Evolutionary conservation across 2,888 invertebrate species (phyloP), one percentile per base, ranked within the genome.

Genomic region (Encarsia formosa): DNA sequence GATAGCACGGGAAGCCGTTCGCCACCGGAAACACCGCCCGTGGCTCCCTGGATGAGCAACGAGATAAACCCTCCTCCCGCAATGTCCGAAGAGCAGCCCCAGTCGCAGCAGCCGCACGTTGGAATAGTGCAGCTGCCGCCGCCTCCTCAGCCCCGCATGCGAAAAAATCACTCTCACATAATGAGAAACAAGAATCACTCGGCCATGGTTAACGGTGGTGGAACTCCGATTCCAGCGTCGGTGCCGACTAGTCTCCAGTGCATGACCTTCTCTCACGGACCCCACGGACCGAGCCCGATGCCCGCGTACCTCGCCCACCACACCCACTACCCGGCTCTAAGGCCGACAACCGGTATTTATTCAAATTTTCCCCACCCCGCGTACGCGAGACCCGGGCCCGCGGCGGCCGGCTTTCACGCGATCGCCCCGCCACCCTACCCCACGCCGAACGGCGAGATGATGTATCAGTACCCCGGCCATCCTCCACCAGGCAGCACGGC

Each of bases 21-120:
- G 16, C 80, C 81, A 0, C 79, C 79, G 8, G 83, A 81, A 60
- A 83, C 82, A 24, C 76, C 83, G 68, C 74, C 80, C 66, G 76
- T 77, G 69, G 74, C 76, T 63, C 66, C 75, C 61, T 67, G 78
- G 77, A 56, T 59, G 34, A 67, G 62, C 49, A 66, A 64, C 19
- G 63, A 59, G 4, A 62, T 64, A 23, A 61, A 58, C 15, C 15
- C 37, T 8, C 35, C 2, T 4, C 29, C 16, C 2, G 16, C 23
- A 3, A 3, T 9, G 8, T 22, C 15, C 9, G 50, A 29, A 6
- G 16, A 54, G 15, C 69, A 32, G 44, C 65, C 65, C 20, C 64
- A 65, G 29, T 56, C 24, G 47, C 42, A 51, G 42, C 63, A 62
- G 48, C 60, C 45, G 34, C 63, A 61, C 59, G 26, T 57, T 11